Evolutionary conservation across 2,888 invertebrate genomes (phyloP).

Genomic region (Dichetophora obliterata): DNA sequence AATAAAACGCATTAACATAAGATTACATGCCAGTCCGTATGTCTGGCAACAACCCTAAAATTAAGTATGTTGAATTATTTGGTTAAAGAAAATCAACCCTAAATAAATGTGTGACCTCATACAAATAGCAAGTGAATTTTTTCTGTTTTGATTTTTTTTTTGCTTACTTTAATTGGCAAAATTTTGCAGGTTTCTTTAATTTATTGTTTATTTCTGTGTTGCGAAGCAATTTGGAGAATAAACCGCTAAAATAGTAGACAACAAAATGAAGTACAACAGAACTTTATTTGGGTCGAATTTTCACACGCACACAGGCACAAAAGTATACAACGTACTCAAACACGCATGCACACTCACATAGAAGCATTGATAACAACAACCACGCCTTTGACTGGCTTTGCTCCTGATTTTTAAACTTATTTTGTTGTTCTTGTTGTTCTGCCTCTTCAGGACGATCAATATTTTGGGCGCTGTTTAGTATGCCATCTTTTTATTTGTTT

Average conservation of each 20-base stretch:
- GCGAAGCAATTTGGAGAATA: not conserved
- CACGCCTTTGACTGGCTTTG: conserved; percentile 6
- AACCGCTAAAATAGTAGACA: not conserved
- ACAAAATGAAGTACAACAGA: conserved; percentile 6
- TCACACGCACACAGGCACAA: not conserved
- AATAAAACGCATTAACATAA: too few relatives aligned
- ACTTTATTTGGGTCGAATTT: conserved; percentile 22
- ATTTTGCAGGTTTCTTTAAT: not conserved
- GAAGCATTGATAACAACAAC: not conserved
- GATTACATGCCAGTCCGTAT: too few relatives aligned
- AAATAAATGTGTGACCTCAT: not conserved
- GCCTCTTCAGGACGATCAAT: conserved; percentile 16
- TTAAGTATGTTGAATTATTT: not conserved
- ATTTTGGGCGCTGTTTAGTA: not conserved
- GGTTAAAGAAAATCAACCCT: not conserved
- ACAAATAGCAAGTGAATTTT: not conserved
- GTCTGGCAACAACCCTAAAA: not conserved
- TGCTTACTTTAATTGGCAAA: not conserved
- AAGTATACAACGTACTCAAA: not conserved
- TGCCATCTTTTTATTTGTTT: not conserved
- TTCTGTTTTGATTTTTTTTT: not conserved
- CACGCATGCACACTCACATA: too few relatives aligned
- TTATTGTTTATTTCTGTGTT: not conserved
- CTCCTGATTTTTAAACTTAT: not conserved
- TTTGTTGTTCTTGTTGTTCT: conserved; percentile 2